Evolutionary conservation across 2,113 vertebrate species (phyloP).

Genomic region (Mionectes macconnelli): DNA sequence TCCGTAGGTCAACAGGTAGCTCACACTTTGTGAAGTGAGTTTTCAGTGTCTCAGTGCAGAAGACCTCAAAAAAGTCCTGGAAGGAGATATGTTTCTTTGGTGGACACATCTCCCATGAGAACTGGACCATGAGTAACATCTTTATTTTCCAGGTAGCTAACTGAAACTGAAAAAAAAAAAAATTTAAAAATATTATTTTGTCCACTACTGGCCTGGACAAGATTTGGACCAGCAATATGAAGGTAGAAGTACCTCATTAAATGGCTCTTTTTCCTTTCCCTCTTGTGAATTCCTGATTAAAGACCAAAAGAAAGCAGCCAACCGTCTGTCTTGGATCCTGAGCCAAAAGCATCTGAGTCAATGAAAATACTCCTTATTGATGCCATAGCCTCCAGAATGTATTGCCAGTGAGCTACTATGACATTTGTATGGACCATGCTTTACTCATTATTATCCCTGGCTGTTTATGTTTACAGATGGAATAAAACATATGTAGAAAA

Average conservation of each 20-base stretch:
- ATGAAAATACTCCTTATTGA: neutral
- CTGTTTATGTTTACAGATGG: neutral
- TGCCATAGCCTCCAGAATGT: neutral
- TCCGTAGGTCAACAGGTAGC: neutral
- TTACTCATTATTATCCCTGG: neutral
- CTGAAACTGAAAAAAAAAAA: neutral
- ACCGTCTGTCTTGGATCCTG: neutral
- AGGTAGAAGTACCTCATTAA: neutral
- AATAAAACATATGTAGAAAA: neutral
- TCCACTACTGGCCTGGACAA: neutral
- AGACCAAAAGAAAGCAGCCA: slow-evolving; percentile 8
- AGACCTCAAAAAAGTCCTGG: neutral
- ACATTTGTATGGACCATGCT: neutral
- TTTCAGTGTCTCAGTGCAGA: neutral
- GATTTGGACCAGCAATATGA: neutral
- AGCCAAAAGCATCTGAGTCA: neutral
- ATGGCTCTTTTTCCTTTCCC: neutral
- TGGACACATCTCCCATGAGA: neutral
- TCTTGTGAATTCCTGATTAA: neutral
- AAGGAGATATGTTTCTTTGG: neutral
- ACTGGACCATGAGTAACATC: neutral
- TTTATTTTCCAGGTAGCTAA: neutral
- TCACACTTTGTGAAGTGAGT: neutral
- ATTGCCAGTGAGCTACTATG: neutral
- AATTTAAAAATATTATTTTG: neutral